A percentile compares a stretch with the other conserved stretches of the same genome.
These are phyloP conservation scores for Oreonectes daqikongensis DNA, from an alignment of 2,797 vertebrate genomes.

Conservation along the genomic window DNA sequence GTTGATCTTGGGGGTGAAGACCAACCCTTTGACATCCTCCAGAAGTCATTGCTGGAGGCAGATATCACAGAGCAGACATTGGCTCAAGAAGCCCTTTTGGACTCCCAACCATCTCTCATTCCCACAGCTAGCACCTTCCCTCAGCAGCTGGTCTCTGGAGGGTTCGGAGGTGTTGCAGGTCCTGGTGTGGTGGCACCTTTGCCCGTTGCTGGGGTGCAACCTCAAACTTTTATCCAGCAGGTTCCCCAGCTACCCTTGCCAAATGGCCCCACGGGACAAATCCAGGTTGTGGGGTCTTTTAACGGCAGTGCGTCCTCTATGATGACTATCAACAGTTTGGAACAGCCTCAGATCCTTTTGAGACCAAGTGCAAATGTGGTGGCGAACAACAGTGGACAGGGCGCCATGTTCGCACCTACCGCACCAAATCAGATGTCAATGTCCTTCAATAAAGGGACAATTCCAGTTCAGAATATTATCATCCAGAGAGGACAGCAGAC, in stretches of 20 bases:
- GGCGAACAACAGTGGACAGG: slow-evolving; percentile 77
- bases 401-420: slow-evolving; percentile 83
- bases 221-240: slow-evolving; percentile 90
- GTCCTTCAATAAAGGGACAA: slow-evolving; percentile 90
- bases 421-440: slow-evolving; percentile 88
- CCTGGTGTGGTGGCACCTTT: slow-evolving; percentile 84
- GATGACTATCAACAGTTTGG: slow-evolving; percentile 95
- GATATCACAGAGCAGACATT: slow-evolving; percentile 98
- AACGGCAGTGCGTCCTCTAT: slow-evolving; percentile 85
- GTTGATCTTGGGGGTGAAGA: slow-evolving; percentile 91
- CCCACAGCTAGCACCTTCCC: slow-evolving; percentile 88
- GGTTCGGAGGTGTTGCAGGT: slow-evolving; percentile 84
- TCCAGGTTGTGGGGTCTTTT: slow-evolving; percentile 93
- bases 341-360: slow-evolving; percentile 93
- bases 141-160: slow-evolving; percentile 93
- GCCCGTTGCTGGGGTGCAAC: slow-evolving; percentile 56
- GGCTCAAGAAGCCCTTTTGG: slow-evolving; percentile 96
- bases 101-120: slow-evolving; percentile 86
- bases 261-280: slow-evolving; percentile 91
- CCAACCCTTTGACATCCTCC: slow-evolving; percentile 98
- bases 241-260: slow-evolving; percentile 87
- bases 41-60: slow-evolving; percentile 97
- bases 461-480: slow-evolving; percentile 97
- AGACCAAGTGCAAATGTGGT: slow-evolving; percentile 83
- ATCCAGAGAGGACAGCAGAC: slow-evolving; percentile 95